Evolutionary conservation across 2,888 invertebrate species (phyloP).

Genomic region (Patella pellucida): DNA sequence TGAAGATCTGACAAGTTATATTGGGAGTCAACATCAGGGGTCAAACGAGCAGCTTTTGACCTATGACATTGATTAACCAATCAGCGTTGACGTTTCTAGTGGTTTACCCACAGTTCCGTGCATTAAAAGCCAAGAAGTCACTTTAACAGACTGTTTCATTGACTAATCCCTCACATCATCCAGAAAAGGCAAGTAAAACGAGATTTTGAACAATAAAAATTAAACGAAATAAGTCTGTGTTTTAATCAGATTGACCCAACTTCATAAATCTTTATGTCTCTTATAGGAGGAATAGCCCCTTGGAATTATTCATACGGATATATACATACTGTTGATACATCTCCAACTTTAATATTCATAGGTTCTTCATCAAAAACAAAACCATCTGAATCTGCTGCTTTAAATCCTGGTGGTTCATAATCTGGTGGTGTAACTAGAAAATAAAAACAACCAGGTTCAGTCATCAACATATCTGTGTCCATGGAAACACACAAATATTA

Average conservation of each 20-base stretch:
- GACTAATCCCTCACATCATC: no score
- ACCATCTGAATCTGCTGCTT: constrained; percentile 55
- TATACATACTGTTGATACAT: constrained; percentile 67
- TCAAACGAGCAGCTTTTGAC: no score
- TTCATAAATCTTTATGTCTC: not conserved
- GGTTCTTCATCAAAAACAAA: constrained; percentile 68
- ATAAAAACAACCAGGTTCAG: not conserved
- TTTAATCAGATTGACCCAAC: no score
- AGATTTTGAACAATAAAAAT: not conserved
- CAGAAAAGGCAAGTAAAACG: not conserved
- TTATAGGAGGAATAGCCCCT: no score
- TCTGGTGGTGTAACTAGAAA: constrained; percentile 70
- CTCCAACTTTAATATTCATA: constrained; percentile 69
- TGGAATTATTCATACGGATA: no score
- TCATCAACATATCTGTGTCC: no score
- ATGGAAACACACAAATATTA: not conserved
- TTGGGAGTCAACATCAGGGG: no score
- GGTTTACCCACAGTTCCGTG: no score
- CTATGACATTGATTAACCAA: no score
- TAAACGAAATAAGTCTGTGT: not conserved
- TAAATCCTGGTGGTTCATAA: constrained; percentile 72
- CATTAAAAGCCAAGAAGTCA: not conserved
- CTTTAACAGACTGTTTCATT: not conserved
- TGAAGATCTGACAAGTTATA: no score
- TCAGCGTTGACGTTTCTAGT: no score